These are phyloP conservation scores for Pogoniulus pusillus DNA, from an alignment of 2,797 vertebrate genomes.

Conservation along the genomic window DNA sequence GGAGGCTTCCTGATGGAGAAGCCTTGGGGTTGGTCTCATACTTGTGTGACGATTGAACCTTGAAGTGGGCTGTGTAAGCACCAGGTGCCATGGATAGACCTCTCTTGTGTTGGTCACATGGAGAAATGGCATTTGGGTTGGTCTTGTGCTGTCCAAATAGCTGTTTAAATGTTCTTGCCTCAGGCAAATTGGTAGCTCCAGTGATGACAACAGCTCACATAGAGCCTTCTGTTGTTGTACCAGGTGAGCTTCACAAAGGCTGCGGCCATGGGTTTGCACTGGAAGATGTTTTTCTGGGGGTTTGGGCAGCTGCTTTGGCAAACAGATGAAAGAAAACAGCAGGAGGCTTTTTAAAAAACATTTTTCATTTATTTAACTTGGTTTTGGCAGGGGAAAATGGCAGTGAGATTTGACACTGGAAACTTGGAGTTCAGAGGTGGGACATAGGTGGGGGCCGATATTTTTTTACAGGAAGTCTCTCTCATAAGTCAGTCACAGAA, in stretches of 20 bases:
- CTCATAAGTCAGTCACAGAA: background rate
- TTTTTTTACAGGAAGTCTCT: background rate
- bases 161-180: background rate
- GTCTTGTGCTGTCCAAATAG: background rate
- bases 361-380: background rate
- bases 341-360: background rate
- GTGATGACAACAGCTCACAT: background rate
- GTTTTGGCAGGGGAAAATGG: too few relatives aligned
- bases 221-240: background rate
- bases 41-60: background rate
- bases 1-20: background rate
- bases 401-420: background rate
- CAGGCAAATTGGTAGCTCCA: background rate
- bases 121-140: background rate
- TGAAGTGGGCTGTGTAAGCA: background rate
- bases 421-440: background rate
- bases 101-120: background rate
- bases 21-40: background rate
- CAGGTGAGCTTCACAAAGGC: background rate
- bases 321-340: background rate
- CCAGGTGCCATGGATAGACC: accelerated
- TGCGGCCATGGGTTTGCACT: background rate
- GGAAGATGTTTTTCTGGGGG: background rate
- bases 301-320: background rate
- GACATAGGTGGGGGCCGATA: too few relatives aligned